phyloP scores from a whole-genome alignment of 2,888 invertebrate genomes.

The Aplocera efformata region DNA sequence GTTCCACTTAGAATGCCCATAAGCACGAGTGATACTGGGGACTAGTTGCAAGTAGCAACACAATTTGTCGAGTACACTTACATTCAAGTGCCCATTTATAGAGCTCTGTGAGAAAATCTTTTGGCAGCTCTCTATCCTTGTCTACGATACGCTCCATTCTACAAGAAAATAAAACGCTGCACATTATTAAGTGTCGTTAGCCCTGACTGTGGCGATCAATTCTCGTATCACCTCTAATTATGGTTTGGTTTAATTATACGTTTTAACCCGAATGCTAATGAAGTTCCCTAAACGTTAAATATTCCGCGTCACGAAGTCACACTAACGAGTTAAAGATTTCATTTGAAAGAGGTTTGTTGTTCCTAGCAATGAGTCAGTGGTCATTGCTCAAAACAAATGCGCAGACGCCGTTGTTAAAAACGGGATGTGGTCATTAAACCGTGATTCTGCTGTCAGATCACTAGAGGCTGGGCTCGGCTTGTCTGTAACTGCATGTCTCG shows the following conservation, averaged over 20 bases:
- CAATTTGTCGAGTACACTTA: slow-evolving; percentile 68
- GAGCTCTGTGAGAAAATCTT: slow-evolving; percentile 84
- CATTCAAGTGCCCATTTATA: slow-evolving; percentile 92
- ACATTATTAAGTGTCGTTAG: too few relatives aligned
- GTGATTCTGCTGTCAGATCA: slow-evolving; percentile 64
- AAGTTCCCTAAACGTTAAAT: slow-evolving; percentile 37
- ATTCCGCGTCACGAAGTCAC: slow-evolving; percentile 39
- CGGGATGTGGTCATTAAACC: slow-evolving; percentile 76
- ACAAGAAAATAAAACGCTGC: slow-evolving; percentile 54
- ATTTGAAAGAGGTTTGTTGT: slow-evolving; percentile 66
- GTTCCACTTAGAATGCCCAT: slow-evolving; percentile 28
- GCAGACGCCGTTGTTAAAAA: slow-evolving; percentile 61
- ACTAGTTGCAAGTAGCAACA: slow-evolving; percentile 24
- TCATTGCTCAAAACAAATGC: slow-evolving; percentile 66
- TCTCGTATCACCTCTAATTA: slow-evolving; percentile 15
- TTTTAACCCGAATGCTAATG: slow-evolving; percentile 27
- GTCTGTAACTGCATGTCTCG: slow-evolving; percentile 12
- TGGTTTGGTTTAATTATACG: slow-evolving; percentile 19
- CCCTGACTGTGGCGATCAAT: too few relatives aligned
- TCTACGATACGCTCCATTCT: slow-evolving; percentile 84
- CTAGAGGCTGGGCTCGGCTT: slow-evolving; percentile 33
- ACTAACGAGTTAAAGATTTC: slow-evolving; percentile 47
- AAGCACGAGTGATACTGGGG: slow-evolving; percentile 29
- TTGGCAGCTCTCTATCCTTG: slow-evolving; percentile 82
- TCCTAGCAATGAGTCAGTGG: slow-evolving; percentile 60